Evolutionary conservation across 2,797 vertebrate species (phyloP).

Genomic region (Loris lydekkerianus): DNA sequence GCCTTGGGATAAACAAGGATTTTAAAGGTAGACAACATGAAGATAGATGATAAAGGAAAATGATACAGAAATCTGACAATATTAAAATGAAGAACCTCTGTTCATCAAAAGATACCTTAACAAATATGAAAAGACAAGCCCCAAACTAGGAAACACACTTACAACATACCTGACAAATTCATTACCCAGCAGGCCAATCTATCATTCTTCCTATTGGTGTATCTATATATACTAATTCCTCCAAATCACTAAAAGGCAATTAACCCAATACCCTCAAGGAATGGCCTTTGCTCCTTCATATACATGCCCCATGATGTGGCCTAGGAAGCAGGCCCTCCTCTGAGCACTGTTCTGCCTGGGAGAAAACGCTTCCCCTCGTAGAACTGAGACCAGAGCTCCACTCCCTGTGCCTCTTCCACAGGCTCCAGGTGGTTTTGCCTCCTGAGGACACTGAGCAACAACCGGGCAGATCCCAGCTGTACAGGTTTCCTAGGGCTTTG

Average conservation of each 20-base stretch:
- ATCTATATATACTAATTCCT: neutral
- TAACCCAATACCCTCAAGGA: neutral
- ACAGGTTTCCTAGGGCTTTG: neutral
- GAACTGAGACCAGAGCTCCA: neutral
- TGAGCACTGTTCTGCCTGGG: neutral
- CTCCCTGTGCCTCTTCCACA: neutral
- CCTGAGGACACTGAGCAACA: neutral
- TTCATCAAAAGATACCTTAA: neutral
- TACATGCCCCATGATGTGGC: fast-evolving
- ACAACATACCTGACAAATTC: neutral
- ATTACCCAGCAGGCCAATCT: neutral
- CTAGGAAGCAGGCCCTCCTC: neutral
- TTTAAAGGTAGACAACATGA: neutral
- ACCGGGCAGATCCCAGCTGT: neutral
- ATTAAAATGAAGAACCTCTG: slow-evolving; percentile 22
- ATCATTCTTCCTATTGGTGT: neutral
- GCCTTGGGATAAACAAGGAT: neutral
- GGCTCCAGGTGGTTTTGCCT: neutral
- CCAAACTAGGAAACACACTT: neutral
- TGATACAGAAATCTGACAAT: neutral
- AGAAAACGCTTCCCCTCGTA: neutral
- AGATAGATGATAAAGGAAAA: neutral
- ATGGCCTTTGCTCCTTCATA: neutral
- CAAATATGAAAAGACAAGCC: neutral
- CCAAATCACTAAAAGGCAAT: neutral